Base-by-base conservation (phyloP, 53 echinoderm and acorn worm species). In the Stichopus horrens region DNA sequence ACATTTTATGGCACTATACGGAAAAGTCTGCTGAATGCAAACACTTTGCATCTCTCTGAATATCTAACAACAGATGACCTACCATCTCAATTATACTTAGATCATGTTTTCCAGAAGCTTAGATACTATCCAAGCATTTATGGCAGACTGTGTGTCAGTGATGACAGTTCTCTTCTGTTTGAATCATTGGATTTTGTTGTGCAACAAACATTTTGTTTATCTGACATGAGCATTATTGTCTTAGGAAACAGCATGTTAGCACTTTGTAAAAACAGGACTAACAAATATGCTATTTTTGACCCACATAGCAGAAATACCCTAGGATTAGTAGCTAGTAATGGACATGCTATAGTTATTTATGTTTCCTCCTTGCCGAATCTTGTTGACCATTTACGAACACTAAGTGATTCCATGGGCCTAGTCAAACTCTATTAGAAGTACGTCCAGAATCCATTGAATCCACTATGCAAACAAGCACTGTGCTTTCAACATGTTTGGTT, bases 401-500 rank as follows among this genome's bases (percentile, higher is more conserved):
- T 55, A 78, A 19, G 78, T 54, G 8, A 53, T 9, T 78, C 78
- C 16, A 18, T 78, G n/a, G 22, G 14, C n/a, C 19, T 78, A 37
- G 10, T 11, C 5, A 9, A 7, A n/a, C 71, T 16, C 0, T 78
- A 7, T 18, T 78, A 78, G 78, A 78, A 11, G 4, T 78, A 78
- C 9, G 54, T 53, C 55, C 78, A 78, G 54, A 54, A 13, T 14
- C 13, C 9, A 55, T 78, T 9, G 9, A 53, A 11, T 78, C 78
- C 10, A 10, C 54, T 54, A 78, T 78, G 78, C 78, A 53, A 23
- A 78, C 54, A 11, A 53, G 16, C 54, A 18, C 54, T 9, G 78
- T 14, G 54, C 78, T 53, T 53, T 78, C 54, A 37, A 78, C 13
- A 53, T 78, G 53, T 53, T 78, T 78, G 78, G 78, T 0, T 78